phyloP scores from a whole-genome alignment of 2,797 vertebrate genomes.

The Galaxias olidus region DNA sequence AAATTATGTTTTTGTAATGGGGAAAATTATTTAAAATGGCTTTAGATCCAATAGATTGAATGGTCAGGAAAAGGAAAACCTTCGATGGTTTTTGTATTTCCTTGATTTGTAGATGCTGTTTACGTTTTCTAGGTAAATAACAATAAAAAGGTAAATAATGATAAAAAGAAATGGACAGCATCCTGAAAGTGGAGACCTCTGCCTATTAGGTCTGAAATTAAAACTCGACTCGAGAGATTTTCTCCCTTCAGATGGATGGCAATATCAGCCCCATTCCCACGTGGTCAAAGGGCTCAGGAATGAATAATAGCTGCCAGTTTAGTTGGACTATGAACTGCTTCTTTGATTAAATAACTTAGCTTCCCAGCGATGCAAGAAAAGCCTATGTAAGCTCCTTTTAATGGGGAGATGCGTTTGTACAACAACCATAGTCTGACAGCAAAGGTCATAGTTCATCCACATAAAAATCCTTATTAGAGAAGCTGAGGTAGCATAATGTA shows the following conservation, averaged over 20 bases:
- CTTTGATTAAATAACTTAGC: slow-evolving; percentile 82
- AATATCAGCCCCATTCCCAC: slow-evolving; percentile 65
- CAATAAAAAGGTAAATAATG: no score
- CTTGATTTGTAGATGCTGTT: no score
- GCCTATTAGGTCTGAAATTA: slow-evolving; percentile 29
- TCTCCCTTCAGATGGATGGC: slow-evolving; percentile 73
- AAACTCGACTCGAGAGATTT: slow-evolving; percentile 39
- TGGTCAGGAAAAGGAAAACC: no score
- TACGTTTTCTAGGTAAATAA: no score
- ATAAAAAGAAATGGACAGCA: no score
- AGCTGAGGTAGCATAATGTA: slow-evolving; percentile 87
- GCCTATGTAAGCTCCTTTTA: slow-evolving; percentile 85
- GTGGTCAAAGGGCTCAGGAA: slow-evolving; percentile 56
- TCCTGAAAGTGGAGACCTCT: no score
- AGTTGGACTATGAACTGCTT: slow-evolving; percentile 70
- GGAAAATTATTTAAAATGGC: no score
- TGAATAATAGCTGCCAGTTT: slow-evolving; percentile 82
- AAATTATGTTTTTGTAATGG: no score
- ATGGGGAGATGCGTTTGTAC: slow-evolving; percentile 79
- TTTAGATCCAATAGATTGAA: no score
- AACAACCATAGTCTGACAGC: slow-evolving; percentile 64
- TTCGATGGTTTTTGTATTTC: no score
- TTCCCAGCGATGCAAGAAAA: slow-evolving; percentile 73
- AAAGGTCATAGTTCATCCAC: slow-evolving; percentile 77
- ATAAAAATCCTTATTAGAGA: slow-evolving; percentile 76